Conservation (phyloP, 2,888 invertebrate genomes). For the Macroteleia sp. region DNA sequence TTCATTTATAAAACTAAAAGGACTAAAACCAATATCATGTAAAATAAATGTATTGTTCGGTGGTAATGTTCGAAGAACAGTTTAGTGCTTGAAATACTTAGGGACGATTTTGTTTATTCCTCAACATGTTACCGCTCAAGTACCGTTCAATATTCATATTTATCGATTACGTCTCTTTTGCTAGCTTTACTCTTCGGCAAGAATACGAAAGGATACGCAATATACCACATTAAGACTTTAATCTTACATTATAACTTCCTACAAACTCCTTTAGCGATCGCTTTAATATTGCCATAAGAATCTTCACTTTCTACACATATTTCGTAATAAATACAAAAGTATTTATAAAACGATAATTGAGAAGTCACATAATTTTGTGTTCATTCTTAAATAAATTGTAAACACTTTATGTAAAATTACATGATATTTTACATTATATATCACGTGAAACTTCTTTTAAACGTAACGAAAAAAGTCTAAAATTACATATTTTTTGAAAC, state of each 20-base stretch:
- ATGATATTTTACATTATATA: too few species aligned
- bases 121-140: constrained; percentile 24
- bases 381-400: too few species aligned
- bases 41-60: constrained; percentile 44
- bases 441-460: too few species aligned
- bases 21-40: constrained; percentile 44
- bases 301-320: too few species aligned
- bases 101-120: constrained; percentile 46
- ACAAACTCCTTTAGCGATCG: neutral
- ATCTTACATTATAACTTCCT: constrained; percentile 38
- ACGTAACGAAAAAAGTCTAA: too few species aligned
- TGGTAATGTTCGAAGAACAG: constrained; percentile 34
- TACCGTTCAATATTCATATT: constrained; percentile 53
- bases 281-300: neutral
- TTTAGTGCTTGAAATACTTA: constrained; percentile 52
- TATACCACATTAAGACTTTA: constrained; percentile 33
- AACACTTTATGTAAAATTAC: too few species aligned
- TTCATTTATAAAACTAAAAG: constrained; percentile 28
- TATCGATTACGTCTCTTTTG: constrained; percentile 47
- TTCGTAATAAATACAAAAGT: too few species aligned
- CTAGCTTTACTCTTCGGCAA: constrained; percentile 27
- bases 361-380: too few species aligned
- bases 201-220: constrained; percentile 41
- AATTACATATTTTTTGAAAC: too few species aligned
- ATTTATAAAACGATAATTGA: too few species aligned